Conservation (phyloP, 2,888 invertebrate genomes). For the Drosophila paramelanica region DNA sequence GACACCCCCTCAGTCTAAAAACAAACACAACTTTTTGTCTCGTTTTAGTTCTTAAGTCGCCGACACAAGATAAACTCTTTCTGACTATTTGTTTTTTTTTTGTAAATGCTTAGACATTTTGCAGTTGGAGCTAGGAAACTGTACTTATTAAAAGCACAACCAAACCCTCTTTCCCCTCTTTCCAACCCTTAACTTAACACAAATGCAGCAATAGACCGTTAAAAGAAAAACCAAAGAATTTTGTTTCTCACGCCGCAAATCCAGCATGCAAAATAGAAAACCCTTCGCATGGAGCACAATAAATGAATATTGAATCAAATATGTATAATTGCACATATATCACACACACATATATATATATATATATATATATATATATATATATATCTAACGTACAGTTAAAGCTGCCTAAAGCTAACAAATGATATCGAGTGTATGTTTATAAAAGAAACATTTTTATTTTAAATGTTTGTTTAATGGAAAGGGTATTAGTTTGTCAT, state of each 20-base stretch:
- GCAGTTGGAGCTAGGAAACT: not conserved
- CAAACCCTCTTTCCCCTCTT: not conserved
- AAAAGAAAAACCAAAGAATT: constrained; percentile 61
- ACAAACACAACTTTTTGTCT: constrained; percentile 9
- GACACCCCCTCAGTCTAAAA: too few relatives aligned
- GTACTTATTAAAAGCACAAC: constrained; percentile 24
- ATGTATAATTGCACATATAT: not conserved
- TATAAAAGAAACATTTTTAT: too few relatives aligned
- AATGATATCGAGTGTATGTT: not conserved
- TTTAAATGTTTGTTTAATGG: too few relatives aligned
- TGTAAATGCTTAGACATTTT: not conserved
- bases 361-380: not conserved
- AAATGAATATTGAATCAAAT: too few relatives aligned
- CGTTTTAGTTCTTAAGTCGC: constrained; percentile 37
- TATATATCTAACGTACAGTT: not conserved
- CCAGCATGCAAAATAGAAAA: constrained; percentile 4
- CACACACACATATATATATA: not conserved
- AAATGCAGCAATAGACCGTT: constrained; percentile 32
- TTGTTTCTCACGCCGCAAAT: constrained; percentile 33
- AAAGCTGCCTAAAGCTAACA: not conserved
- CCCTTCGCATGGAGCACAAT: constrained; percentile 29
- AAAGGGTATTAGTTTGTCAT: too few relatives aligned
- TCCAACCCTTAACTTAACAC: not conserved
- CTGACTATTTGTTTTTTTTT: not conserved
- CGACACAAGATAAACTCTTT: constrained; percentile 9